A percentile compares a stretch with the other conserved stretches of the same genome.
These are phyloP conservation scores for Gasterosteus nipponicus DNA, from an alignment of 2,113 vertebrate genomes.

Conservation along the genomic window DNA sequence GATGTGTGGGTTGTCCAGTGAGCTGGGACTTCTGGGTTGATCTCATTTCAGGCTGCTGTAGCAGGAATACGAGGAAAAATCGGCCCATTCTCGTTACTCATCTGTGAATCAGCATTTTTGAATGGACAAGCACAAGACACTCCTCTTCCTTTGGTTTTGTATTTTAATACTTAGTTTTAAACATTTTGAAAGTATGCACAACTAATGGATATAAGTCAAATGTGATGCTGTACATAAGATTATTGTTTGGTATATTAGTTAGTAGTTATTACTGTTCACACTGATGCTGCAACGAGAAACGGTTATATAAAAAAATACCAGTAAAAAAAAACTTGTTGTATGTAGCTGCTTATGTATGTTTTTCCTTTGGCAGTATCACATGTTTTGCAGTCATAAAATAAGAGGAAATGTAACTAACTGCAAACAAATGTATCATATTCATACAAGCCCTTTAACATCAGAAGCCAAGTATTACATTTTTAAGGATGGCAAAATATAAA, in stretches of 20 bases:
- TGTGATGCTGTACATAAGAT: too few relatives aligned
- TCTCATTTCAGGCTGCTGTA: constrained; percentile 47
- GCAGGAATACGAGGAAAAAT: constrained; percentile 29
- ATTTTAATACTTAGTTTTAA: neutral
- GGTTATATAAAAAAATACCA: neutral
- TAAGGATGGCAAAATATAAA: neutral
- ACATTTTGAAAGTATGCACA: neutral
- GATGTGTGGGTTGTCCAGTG: constrained; percentile 51
- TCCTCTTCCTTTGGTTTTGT: neutral
- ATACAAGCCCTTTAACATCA: neutral
- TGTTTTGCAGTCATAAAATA: constrained; percentile 7
- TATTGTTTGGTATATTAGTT: neutral
- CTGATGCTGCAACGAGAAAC: neutral
- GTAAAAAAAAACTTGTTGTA: neutral
- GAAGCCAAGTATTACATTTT: too few relatives aligned
- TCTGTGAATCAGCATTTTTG: constrained; percentile 1
- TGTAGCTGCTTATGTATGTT: neutral
- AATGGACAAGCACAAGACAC: constrained; percentile 5
- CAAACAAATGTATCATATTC: neutral
- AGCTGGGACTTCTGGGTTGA: constrained; percentile 49
- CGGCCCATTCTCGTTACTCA: constrained; percentile 7
- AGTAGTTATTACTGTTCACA: neutral
- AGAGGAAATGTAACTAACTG: neutral
- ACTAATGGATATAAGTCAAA: too few relatives aligned
- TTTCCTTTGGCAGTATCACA: constrained; percentile 14